Evolutionary conservation across 2,888 invertebrate genomes (phyloP), one percentile per base, ranked within the genome.

Genomic region (Apodemia duryi): DNA sequence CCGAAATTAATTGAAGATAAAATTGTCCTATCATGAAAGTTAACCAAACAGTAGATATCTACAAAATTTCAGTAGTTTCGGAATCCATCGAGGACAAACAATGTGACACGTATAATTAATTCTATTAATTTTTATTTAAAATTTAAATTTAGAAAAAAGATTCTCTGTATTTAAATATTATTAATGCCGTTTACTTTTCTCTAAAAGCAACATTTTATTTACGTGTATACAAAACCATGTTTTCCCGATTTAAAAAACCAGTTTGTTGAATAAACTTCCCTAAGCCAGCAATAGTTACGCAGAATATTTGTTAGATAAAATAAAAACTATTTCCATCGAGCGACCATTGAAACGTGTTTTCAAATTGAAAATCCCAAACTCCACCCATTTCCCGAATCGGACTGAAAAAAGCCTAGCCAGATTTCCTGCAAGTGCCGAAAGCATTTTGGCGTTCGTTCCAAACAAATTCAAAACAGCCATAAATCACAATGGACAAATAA

Each of bases 391-490:
- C 74, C 75, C 71, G 70, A 65, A 63, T 66, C 67, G 67, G 63
- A 63, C 66, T 69, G 74, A 74, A 83, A 83, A 82, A 81, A 76
- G 71, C 74, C 66, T 69, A 70, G 72, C 72, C 73, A 81, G 81
- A 81, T 81, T 83, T 85, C 83, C 83, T 49, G 49, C n/a, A 21
- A 80, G 79, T 81, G 84, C 81, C 82, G 84, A 83, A 83, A 82
- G 81, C 87, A 79, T 85, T 85, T 87, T 88, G 86, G 86, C 86
- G 81, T 80, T 77, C 74, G 72, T 75, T 68, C 74, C 79, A 78
- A 84, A 84, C 87, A 88, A 88, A 88, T 88, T 88, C 89, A 84
- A 84, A 89, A 90, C 90, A 88, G 75, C 81, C 79, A 90, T 91
- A 91, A 90, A 91, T 91, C 91, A 88, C 82, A 70, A 75, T 71